A percentile compares a stretch with the other conserved stretches of the same genome.
phyloP scores from a whole-genome alignment of 2,797 vertebrate genomes.

The Neosalanx taihuensis region DNA sequence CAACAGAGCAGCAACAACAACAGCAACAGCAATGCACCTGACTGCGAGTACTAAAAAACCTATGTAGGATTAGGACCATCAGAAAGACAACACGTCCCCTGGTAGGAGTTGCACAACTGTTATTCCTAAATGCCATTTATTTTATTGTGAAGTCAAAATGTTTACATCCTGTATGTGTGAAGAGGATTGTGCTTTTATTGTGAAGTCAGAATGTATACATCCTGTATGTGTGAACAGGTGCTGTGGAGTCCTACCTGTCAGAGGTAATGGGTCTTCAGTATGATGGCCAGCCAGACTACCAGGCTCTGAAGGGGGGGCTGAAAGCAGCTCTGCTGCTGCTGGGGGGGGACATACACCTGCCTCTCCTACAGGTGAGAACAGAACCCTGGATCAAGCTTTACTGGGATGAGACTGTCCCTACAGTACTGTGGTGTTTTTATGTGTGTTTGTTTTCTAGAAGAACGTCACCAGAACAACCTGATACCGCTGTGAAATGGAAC shows the following conservation, averaged over 20 bases:
- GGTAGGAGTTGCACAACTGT: no score
- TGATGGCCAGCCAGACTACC: conserved; percentile 70
- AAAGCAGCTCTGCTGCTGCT: conserved; percentile 51
- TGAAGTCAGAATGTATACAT: background rate
- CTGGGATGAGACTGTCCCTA: background rate
- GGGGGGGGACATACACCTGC: conserved; percentile 54
- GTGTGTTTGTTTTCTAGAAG: conserved; percentile 2
- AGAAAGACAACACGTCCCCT: no score
- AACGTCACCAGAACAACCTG: background rate
- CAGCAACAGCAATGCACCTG: no score
- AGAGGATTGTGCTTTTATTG: background rate
- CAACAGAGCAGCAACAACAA: no score
- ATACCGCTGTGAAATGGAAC: background rate
- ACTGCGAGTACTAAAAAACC: no score
- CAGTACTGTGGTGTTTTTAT: background rate
- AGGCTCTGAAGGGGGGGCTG: conserved; percentile 56
- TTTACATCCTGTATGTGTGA: no score
- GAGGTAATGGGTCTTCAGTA: conserved; percentile 71
- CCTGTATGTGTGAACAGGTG: conserved; percentile 51
- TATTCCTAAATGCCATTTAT: no score
- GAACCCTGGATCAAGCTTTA: background rate
- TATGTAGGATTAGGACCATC: no score
- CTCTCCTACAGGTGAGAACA: conserved; percentile 56
- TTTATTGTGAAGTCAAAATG: background rate
- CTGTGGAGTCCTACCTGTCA: conserved; percentile 64